phyloP scores from a whole-genome alignment of 2,113 vertebrate species.

The Pyrgilauda ruficollis region DNA sequence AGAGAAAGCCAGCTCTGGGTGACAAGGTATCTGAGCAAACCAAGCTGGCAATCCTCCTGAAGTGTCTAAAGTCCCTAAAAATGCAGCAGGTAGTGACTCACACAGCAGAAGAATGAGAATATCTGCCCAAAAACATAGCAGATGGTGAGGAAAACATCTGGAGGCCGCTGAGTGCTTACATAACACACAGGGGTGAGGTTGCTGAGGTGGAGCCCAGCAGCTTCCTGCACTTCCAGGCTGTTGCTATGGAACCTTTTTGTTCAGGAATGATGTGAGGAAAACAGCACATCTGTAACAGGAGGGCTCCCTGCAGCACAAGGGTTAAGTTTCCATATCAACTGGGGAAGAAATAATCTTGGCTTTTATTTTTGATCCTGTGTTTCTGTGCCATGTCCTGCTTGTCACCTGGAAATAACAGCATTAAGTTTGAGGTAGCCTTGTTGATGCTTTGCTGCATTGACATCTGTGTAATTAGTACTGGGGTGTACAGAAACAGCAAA shows the following conservation, averaged over 20 bases:
- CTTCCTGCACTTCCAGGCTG: not conserved
- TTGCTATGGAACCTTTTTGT: conserved; percentile 49
- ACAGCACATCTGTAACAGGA: not conserved
- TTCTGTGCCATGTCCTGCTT: not conserved
- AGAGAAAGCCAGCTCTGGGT: not conserved
- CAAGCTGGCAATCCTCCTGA: not conserved
- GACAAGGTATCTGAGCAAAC: not conserved
- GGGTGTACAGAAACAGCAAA: not conserved
- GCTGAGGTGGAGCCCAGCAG: not conserved
- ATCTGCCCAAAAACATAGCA: not conserved
- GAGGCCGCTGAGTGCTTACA: not conserved
- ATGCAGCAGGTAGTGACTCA: not conserved
- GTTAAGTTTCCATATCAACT: not conserved
- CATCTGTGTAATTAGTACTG: not conserved
- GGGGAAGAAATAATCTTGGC: not conserved
- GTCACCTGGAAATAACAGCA: not conserved
- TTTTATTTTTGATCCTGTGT: not conserved
- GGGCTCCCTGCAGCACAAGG: not conserved
- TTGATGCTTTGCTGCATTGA: not conserved
- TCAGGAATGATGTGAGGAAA: not conserved
- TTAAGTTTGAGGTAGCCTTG: not conserved
- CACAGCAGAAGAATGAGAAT: not conserved
- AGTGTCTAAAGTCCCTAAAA: not conserved
- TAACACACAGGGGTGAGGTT: not conserved
- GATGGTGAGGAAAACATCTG: conserved; percentile 15